Base-by-base conservation (phyloP, 2,888 invertebrate genomes). In the Pristionchus maxplancki region DNA sequence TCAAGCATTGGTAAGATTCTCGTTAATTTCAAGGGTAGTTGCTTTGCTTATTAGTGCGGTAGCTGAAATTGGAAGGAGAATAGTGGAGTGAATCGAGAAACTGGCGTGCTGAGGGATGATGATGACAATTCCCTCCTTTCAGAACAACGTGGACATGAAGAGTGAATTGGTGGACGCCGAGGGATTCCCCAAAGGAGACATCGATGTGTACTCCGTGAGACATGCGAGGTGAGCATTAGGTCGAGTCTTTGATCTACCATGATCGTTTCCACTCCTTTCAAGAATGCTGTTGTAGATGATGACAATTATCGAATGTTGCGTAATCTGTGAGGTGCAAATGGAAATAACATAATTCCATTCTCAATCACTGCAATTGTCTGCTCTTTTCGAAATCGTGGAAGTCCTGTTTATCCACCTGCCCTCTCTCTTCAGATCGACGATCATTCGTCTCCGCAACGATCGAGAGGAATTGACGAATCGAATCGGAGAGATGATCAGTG, bases 201-300 rank as follows among this genome's bases (percentile, higher is more conserved):
- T 99, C 90, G 98, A 99, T 95, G 96, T 98, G 0, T 97, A 97
- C 95, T 97, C 97, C 95, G 97, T 98, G 0, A 96, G 98, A 87
- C 96, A 97, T 94, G 97, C 98, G 0, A 96, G 98, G 82, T 88
- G 11, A 6, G 34, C 15, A 28, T 62, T 62, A 62, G 2, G 20
- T 50, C 20, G 50, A 17, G 1, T 13, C 4, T 0, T 13, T 50
- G 50, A 1, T 17, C 50, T 50, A 50, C 17, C 20, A 11, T 17
- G 3, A 3, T n/a, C n/a, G n/a, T n/a, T n/a, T n/a, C n/a, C n/a
- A n/a, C n/a, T n/a, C n/a, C n/a, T n/a, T n/a, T n/a, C n/a, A n/a
- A n/a, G n/a, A n/a, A n/a, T n/a, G n/a, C n/a, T n/a, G n/a, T 17
- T 13, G 53, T 15, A 53, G 53, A 53, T 53, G 11, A 53, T 17